Conservation (phyloP, 2,113 vertebrate genomes). For the Ciconia stormi region DNA sequence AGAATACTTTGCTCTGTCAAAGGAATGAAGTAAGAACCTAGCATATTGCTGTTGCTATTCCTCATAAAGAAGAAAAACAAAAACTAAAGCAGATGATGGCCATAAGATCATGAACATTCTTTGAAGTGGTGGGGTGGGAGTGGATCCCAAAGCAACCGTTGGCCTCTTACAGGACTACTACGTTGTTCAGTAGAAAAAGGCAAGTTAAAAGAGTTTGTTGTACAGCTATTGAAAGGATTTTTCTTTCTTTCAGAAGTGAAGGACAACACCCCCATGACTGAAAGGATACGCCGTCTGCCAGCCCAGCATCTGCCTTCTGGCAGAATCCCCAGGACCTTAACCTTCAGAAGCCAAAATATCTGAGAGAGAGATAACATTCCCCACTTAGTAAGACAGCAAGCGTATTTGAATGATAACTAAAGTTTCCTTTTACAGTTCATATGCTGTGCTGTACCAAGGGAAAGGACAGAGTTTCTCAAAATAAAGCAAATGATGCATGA, state of each 20-base stretch:
- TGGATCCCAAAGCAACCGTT: not conserved
- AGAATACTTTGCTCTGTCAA: not conserved
- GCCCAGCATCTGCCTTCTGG: conserved; percentile 40
- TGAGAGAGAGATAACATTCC: not conserved
- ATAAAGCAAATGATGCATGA: not conserved
- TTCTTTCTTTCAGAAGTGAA: conserved; percentile 2
- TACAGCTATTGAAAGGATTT: not conserved
- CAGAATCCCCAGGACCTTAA: conserved; percentile 22
- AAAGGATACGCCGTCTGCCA: not conserved
- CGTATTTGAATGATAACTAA: not conserved
- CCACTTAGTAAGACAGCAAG: not conserved
- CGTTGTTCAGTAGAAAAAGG: not conserved
- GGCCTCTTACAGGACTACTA: not conserved
- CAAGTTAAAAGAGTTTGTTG: not conserved
- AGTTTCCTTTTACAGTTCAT: not conserved
- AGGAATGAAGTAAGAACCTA: not conserved
- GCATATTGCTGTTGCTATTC: not conserved
- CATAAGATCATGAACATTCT: not conserved
- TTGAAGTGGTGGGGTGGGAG: not conserved
- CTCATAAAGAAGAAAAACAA: not conserved
- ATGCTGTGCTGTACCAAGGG: not conserved
- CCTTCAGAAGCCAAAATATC: conserved; percentile 1
- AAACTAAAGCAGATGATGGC: not conserved
- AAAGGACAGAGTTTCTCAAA: not conserved
- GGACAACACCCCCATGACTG: not conserved